Conservation (phyloP, 2,797 vertebrate genomes). For the Babyrousa celebensis region DNA sequence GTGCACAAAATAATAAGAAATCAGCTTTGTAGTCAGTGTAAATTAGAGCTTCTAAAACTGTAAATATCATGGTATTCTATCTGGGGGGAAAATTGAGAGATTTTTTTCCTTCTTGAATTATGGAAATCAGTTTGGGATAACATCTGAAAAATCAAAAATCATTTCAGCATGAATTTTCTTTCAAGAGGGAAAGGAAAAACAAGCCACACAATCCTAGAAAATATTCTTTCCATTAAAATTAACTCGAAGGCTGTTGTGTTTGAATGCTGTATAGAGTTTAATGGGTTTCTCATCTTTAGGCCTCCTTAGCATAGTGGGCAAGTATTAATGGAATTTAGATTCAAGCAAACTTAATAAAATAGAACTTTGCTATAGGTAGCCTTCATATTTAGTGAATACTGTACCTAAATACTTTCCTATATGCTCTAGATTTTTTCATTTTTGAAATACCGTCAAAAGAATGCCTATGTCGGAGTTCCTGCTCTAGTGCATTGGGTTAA, state of each 20-base stretch:
- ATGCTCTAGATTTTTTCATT: background rate
- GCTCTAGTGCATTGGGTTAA: too few relatives aligned
- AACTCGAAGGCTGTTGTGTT: background rate
- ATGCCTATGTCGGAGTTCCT: background rate
- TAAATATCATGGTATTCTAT: background rate
- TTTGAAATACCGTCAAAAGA: background rate
- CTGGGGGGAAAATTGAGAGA: background rate
- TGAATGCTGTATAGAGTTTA: background rate
- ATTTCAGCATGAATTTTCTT: slow-evolving; percentile 63
- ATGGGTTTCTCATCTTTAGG: background rate
- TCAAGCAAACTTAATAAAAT: slow-evolving; percentile 36
- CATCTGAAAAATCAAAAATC: background rate
- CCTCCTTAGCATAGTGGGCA: background rate
- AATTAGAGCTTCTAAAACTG: slow-evolving; percentile 20
- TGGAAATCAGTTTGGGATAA: slow-evolving; percentile 61
- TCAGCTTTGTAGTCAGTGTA: slow-evolving; percentile 42
- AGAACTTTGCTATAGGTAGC: background rate
- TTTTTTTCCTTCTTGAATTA: slow-evolving; percentile 41
- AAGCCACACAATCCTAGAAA: background rate
- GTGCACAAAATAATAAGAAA: background rate
- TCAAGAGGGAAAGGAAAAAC: slow-evolving; percentile 17
- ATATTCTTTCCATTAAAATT: slow-evolving; percentile 50
- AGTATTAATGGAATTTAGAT: slow-evolving; percentile 43
- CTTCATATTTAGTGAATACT: slow-evolving; percentile 38
- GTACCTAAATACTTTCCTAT: background rate